Conservation (phyloP, 2,888 invertebrate species). For the Octodonta nipae region DNA sequence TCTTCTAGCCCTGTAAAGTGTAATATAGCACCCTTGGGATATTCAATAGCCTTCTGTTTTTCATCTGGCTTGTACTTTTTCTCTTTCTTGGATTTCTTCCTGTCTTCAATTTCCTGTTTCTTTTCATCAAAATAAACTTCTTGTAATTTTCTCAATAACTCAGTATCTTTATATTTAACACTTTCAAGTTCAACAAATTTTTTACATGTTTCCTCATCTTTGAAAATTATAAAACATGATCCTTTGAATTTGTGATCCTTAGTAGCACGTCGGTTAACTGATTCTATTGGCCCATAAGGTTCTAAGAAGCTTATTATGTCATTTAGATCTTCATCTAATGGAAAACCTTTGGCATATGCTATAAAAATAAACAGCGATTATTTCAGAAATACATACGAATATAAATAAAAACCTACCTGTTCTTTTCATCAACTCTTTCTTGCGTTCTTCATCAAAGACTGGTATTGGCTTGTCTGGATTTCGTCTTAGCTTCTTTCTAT, state of each 20-base stretch:
- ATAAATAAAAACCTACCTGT: conserved; percentile 36
- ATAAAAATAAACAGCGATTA: conserved; percentile 12
- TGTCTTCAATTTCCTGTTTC: conserved; percentile 49
- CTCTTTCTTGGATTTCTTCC: conserved; percentile 36
- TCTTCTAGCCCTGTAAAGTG: conserved; percentile 52
- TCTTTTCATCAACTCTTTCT: conserved; percentile 59
- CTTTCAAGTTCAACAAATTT: conserved; percentile 57
- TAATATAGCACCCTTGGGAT: conserved; percentile 63
- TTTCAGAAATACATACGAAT: not conserved
- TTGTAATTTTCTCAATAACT: conserved; percentile 57
- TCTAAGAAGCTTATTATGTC: conserved; percentile 61
- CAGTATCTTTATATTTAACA: conserved; percentile 51
- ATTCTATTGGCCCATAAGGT: conserved; percentile 48
- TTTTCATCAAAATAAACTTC: conserved; percentile 53
- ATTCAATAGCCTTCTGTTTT: conserved; percentile 34
- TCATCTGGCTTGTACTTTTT: conserved; percentile 36
- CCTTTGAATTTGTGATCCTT: conserved; percentile 69
- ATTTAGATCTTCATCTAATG: conserved; percentile 50
- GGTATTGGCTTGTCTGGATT: conserved; percentile 64
- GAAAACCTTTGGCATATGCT: conserved; percentile 80
- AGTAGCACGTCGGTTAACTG: conserved; percentile 49
- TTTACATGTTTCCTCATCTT: conserved; percentile 65
- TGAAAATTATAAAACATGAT: conserved; percentile 81
- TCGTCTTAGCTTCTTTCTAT: conserved; percentile 53
- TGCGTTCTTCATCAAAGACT: conserved; percentile 70